Conservation (phyloP, 2,113 vertebrate genomes). For the Amphilophus citrinellus region DNA sequence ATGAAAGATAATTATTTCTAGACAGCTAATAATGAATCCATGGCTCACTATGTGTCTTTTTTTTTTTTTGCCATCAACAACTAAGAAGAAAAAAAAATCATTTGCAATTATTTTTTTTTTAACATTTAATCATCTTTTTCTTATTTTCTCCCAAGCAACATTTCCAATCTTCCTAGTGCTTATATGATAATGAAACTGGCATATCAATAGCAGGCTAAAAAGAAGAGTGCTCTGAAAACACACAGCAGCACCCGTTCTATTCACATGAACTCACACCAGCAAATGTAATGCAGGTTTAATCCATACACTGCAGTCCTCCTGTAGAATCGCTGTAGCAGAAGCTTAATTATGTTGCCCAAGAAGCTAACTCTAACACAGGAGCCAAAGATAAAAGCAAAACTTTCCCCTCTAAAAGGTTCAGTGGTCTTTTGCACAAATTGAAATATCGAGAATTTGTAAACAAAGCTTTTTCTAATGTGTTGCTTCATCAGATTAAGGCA, state of each 20-base stretch:
- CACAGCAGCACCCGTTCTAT: background rate
- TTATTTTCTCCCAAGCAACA: slow-evolving; percentile 11
- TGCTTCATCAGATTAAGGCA: background rate
- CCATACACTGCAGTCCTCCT: too few relatives aligned
- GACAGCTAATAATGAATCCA: background rate
- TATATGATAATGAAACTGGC: slow-evolving; percentile 11
- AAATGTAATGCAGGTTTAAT: background rate
- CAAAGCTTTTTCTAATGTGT: too few relatives aligned
- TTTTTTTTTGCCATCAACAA: background rate
- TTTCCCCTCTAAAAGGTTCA: background rate
- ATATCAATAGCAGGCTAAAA: background rate
- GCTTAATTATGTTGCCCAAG: background rate
- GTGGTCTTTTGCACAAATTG: too few relatives aligned
- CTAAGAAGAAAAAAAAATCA: background rate
- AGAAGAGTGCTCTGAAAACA: background rate
- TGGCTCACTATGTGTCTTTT: background rate
- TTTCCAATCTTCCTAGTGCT: slow-evolving; percentile 2
- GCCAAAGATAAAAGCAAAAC: background rate
- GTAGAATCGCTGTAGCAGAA: too few relatives aligned
- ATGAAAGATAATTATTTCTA: slow-evolving; percentile 11
- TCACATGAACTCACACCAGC: background rate
- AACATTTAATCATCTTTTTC: background rate
- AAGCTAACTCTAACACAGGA: background rate
- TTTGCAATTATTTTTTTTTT: background rate
- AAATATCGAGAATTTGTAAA: too few relatives aligned